phyloP scores from a whole-genome alignment of 1,140 invertebrate species.

The Drosophila bipectinata region DNA sequence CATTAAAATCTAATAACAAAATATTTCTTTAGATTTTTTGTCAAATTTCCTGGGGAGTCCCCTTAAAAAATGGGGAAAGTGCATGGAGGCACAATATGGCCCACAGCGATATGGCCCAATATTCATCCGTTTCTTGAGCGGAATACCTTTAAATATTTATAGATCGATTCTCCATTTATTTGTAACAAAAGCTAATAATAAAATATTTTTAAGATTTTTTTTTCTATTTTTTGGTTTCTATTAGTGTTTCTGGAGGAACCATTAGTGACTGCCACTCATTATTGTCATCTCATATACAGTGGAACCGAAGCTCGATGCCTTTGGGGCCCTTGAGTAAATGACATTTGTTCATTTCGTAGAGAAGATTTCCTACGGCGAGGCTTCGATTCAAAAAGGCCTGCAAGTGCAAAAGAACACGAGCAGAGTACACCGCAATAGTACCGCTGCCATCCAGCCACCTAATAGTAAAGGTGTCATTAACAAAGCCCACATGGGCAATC shows the following conservation, averaged over 20 bases:
- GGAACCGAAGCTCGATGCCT: neutral
- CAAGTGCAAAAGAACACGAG: slow-evolving; percentile 20
- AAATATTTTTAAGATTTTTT: too few species aligned
- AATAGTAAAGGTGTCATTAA: slow-evolving; percentile 58
- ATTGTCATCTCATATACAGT: neutral
- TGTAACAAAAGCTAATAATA: too few species aligned
- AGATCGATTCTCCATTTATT: too few species aligned
- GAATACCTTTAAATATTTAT: too few species aligned
- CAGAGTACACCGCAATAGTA: slow-evolving; percentile 2
- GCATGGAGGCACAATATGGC: too few species aligned
- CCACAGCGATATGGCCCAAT: too few species aligned
- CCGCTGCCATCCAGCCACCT: slow-evolving; percentile 6
- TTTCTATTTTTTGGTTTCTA: too few species aligned
- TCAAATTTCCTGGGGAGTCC: too few species aligned
- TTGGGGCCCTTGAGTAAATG: neutral
- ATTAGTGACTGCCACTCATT: neutral
- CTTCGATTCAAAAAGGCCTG: slow-evolving; percentile 5
- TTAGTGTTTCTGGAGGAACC: neutral
- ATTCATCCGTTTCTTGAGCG: too few species aligned
- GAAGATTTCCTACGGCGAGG: slow-evolving; percentile 1
- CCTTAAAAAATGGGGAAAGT: too few species aligned
- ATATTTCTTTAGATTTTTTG: too few species aligned
- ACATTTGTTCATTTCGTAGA: slow-evolving; percentile 6
- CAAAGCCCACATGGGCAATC: slow-evolving; percentile 38
- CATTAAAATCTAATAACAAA: too few species aligned